Evolutionary conservation across 2,888 invertebrate genomes (phyloP), one percentile per base, ranked within the genome.

Genomic region (Cephus nigrinus): DNA sequence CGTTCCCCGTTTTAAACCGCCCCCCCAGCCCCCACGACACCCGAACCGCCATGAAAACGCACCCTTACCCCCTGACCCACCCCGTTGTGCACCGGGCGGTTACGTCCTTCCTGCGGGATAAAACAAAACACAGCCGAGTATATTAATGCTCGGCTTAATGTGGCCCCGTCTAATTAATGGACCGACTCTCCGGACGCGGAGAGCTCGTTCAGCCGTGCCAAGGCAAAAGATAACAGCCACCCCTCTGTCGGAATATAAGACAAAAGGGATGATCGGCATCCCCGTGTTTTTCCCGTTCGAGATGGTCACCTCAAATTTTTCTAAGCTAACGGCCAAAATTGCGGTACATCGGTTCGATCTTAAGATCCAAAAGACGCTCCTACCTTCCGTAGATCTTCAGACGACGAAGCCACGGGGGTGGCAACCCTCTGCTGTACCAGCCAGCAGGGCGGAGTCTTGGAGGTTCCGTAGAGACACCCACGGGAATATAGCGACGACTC

Each of bases 121-220:
- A 91, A 91, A 91, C 91, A 91, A 91, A 91, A 91, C 91, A 91
- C 88, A 86, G 88, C 86, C 86, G 90, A 91, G 91, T 91, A 90
- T 91, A 91, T 91, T 91, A 91, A 91, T 91, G 91, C 90, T 85
- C 79, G 88, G 91, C 90, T 91, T 91, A 91, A 91, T 91, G 91
- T 87, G 88, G 55, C 89, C 87, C 84, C 88, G 86, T 88, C 90
- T 91, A 91, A 91, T 91, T 91, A 91, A 91, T 91, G 91, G 90
- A 91, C 90, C 89, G 88, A 84, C 88, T 88, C 86, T 84, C 89
- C 88, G 88, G 88, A 88, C 86, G 86, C 86, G 80, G 23, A 55
- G 55, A 78, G 80, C 85, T 83, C 83, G 81, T 82, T 78, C 71
- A 12, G 71, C 71, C 71, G 23, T 78, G 80, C 83, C 87, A 87